These are phyloP conservation scores for Peromyscus nudipes DNA, from an alignment of 2,797 vertebrate genomes.

Conservation along the genomic window DNA sequence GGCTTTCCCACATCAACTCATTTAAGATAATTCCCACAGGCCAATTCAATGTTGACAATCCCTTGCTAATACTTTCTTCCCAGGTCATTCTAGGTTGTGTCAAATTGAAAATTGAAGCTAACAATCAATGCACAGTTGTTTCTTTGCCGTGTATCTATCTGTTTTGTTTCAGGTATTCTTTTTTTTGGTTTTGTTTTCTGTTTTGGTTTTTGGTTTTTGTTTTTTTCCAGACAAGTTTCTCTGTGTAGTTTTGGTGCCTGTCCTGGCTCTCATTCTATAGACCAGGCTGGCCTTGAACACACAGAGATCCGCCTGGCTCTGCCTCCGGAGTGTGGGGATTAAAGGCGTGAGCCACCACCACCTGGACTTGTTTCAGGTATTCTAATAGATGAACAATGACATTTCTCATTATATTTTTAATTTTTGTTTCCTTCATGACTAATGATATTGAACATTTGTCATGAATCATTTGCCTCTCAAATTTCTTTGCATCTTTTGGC, in stretches of 20 bases:
- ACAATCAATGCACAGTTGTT: neutral
- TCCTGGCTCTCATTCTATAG: no score
- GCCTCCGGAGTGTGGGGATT: no score
- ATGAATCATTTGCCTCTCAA: neutral
- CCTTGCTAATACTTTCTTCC: neutral
- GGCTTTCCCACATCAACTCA: neutral
- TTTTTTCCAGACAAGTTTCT: no score
- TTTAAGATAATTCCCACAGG: neutral
- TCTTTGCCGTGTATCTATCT: neutral
- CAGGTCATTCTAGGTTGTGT: neutral
- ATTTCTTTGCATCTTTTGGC: slow-evolving; percentile 9
- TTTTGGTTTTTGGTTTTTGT: no score
- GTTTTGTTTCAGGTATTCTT: neutral
- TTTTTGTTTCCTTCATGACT: neutral
- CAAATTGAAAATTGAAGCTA: neutral
- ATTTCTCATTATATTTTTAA: neutral
- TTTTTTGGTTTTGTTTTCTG: no score
- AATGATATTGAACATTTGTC: neutral
- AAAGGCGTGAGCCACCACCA: no score
- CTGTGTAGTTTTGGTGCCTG: no score
- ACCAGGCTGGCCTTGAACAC: no score
- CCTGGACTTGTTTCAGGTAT: neutral
- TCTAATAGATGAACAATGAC: neutral
- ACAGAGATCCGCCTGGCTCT: no score
- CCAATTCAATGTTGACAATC: neutral